These are phyloP conservation scores for Callipepla californica DNA, from an alignment of 2,113 vertebrate species.

Conservation along the genomic window DNA sequence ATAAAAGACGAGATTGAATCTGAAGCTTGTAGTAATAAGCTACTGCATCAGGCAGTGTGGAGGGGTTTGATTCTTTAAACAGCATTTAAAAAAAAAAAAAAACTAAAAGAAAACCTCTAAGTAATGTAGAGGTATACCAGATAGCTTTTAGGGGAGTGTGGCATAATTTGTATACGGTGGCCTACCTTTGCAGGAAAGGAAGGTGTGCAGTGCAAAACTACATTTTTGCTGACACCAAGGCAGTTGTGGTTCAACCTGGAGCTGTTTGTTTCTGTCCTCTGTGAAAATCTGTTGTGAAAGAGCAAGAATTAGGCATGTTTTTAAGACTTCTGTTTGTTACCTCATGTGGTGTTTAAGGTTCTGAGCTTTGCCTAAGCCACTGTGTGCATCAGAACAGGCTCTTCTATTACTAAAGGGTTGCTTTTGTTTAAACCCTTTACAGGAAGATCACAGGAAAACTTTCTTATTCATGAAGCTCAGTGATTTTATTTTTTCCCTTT, in stretches of 20 bases:
- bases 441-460: neutral
- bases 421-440: neutral
- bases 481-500: neutral
- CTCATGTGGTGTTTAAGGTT: neutral
- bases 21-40: neutral
- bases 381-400: neutral
- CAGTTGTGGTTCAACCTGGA: neutral
- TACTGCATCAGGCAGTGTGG: neutral
- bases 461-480: neutral
- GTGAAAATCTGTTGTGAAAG: neutral
- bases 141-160: neutral
- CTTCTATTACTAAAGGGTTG: neutral
- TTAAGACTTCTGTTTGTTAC: neutral
- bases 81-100: neutral
- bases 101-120: neutral
- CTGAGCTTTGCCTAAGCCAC: neutral
- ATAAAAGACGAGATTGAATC: neutral
- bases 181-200: neutral
- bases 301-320: neutral
- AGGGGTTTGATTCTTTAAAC: neutral
- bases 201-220: neutral
- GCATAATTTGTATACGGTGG: rapidly evolving
- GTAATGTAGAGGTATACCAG: neutral
- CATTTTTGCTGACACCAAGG: neutral
- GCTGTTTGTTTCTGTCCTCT: neutral